Percentiles rank a stretch among this genome's conserved stretches.
phyloP scores from a whole-genome alignment of 2,113 vertebrate species.

The Oncorhynchus nerka region DNA sequence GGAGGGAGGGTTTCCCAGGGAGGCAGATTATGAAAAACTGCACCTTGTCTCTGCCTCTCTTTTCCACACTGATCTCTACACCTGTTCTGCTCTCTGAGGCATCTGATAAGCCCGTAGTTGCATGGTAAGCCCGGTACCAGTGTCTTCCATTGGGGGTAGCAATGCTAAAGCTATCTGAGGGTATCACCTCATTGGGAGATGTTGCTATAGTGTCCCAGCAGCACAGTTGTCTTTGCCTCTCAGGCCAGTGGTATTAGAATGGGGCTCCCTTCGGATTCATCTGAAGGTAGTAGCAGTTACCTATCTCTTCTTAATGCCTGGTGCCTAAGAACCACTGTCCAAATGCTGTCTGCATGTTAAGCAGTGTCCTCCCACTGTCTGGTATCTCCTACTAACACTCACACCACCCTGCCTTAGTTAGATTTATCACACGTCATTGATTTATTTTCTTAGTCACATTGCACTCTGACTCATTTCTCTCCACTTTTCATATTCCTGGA shows the following conservation, averaged over 20 bases:
- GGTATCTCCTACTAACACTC: background rate
- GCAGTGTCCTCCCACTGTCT: conserved; percentile 12
- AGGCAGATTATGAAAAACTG: background rate
- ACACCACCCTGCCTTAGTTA: background rate
- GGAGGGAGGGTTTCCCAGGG: background rate
- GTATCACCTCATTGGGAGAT: conserved; percentile 11
- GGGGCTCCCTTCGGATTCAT: conserved; percentile 46
- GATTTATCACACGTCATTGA: too few relatives aligned
- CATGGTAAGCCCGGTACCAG: background rate
- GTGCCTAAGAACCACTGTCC: conserved; percentile 47
- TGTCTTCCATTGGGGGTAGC: background rate
- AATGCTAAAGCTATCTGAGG: background rate
- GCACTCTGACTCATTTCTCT: too few relatives aligned
- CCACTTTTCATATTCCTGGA: too few relatives aligned
- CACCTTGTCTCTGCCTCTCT: background rate
- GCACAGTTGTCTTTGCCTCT: conserved; percentile 40
- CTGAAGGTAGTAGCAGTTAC: conserved; percentile 18
- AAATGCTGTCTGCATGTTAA: conserved; percentile 56
- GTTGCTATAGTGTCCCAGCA: conserved; percentile 13
- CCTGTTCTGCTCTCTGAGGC: background rate
- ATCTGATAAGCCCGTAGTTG: conserved; percentile 3
- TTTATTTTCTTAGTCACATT: too few relatives aligned
- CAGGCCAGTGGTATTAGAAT: conserved; percentile 43
- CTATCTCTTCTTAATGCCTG: conserved; percentile 57
- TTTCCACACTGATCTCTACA: background rate